Conservation (phyloP, 2,797 vertebrate genomes). For the Meriones psammophilus region DNA sequence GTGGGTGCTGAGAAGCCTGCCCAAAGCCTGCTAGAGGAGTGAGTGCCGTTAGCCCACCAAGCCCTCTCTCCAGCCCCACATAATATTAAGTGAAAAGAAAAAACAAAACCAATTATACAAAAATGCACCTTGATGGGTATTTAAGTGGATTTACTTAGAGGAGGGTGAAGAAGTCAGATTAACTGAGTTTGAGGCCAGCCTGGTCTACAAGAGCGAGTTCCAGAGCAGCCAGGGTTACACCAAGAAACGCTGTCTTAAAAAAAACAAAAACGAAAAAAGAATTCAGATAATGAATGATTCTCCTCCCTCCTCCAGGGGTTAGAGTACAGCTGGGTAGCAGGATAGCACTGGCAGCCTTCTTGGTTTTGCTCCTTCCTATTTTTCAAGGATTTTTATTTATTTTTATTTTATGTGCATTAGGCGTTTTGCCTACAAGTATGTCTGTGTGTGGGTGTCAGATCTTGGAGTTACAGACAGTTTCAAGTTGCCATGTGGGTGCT, state of each 20-base stretch:
- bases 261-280: background rate
- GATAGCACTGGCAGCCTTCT: background rate
- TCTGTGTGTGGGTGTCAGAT: no score
- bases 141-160: conserved; percentile 16
- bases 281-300: background rate
- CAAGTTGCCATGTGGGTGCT: no score
- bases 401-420: no score
- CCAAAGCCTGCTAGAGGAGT: background rate
- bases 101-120: conserved; percentile 10
- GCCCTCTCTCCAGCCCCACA: background rate
- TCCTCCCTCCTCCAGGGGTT: background rate
- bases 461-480: no score
- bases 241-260: background rate
- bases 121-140: background rate
- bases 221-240: background rate
- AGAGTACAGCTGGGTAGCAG: background rate
- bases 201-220: background rate
- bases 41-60: background rate
- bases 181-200: background rate
- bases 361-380: background rate
- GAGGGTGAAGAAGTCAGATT: background rate
- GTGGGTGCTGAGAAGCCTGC: background rate
- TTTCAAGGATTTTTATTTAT: no score
- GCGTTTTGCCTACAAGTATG: no score
- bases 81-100: background rate